Evolutionary conservation across 1,140 invertebrate species (phyloP), one percentile per base, ranked within the genome.

Genomic region (Listronotus bonariensis): DNA sequence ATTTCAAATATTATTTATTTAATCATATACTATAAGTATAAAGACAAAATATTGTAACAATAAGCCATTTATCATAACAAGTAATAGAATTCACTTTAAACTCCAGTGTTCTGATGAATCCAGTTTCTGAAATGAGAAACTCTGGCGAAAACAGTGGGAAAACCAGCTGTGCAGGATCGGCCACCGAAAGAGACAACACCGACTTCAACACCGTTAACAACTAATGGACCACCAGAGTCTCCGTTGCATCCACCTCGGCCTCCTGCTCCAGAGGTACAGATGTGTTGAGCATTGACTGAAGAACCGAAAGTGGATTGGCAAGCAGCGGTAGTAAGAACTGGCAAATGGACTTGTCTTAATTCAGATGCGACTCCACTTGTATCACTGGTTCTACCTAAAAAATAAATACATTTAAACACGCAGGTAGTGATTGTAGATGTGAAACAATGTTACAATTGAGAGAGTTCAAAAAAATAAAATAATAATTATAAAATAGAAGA

Each of bases 161-260:
- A 74, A 10, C 74, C 75, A n/a, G 68, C 36, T 6, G 71, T 77
- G 64, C 82, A 84, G 0, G 78, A 78, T 40, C 78, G 73, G 1
- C 79, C 80, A 18, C 71, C 71, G 79, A 80, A 84, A 11, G 80
- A 81, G 0, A 82, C 80, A 36, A 36, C 8, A 36, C 34, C 34
- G 8, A 36, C 74, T 66, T 81, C 68, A 8, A 51, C 43, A 0
- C 58, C 57, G 12, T 53, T 48, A 11, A 59, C 20, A 6, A 60
- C 40, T 43, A 70, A 58, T 17, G 69, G 61, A 36, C 66, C 69
- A n/a, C 69, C 69, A 20, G 67, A 64, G 41, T 70, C 69, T 5
- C 66, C 66, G 11, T 54, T 57, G 59, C 69, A 70, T 10, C 61
- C 49, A 12, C 66, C 66, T 15, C 54, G 54, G 6, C 26, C 43